Conservation (phyloP, 2,113 vertebrate genomes). For the Cynocephalus volans region DNA sequence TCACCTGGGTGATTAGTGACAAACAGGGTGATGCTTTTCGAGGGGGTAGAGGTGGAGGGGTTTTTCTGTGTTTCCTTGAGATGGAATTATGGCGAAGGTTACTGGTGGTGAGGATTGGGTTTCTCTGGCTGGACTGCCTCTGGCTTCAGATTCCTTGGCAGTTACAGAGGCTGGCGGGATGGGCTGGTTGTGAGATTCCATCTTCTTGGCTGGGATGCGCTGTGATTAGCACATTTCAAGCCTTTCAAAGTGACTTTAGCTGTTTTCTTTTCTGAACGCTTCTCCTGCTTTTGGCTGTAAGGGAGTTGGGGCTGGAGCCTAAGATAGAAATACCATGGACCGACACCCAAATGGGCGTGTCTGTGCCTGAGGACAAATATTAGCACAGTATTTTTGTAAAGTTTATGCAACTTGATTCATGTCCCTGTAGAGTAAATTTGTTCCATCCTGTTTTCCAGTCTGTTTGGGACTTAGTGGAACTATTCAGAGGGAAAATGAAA, state of each 20-base stretch:
- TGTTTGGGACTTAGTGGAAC: constrained; percentile 36
- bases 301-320: constrained; percentile 61
- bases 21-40: not conserved
- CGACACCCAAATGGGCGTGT: constrained; percentile 76
- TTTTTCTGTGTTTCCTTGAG: constrained; percentile 74
- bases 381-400: constrained; percentile 83
- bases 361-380: constrained; percentile 78
- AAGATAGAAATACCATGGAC: constrained; percentile 70
- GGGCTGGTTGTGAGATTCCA: constrained; percentile 70
- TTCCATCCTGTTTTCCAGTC: constrained; percentile 80
- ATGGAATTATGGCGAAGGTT: not conserved
- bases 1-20: not conserved
- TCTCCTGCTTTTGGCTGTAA: constrained; percentile 73
- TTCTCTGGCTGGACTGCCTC: constrained; percentile 34
- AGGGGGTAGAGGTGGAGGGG: not conserved
- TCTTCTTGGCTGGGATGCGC: constrained; percentile 71
- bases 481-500: constrained; percentile 37
- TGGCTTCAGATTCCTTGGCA: constrained; percentile 58
- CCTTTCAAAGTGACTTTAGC: constrained; percentile 80
- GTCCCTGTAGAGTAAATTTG: constrained; percentile 71
- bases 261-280: constrained; percentile 80
- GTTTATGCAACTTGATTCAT: constrained; percentile 81
- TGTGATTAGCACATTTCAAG: constrained; percentile 78
- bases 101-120: constrained; percentile 23
- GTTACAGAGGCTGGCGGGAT: not conserved